Evolutionary conservation across 2,888 invertebrate species (phyloP).

Genomic region (Heliconius hortense): DNA sequence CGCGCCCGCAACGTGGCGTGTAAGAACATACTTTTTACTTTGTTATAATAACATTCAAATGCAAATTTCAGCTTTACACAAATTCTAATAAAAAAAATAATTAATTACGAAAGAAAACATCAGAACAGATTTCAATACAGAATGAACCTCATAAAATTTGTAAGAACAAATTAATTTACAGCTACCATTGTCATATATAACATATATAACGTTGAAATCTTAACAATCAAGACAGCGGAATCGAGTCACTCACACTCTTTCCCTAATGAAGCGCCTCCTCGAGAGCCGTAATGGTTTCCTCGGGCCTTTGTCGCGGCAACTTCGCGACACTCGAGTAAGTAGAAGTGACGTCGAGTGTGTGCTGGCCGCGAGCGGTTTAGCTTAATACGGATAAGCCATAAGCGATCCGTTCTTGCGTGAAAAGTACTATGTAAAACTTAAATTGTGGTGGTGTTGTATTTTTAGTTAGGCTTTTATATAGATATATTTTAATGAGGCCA

Average conservation of each 20-base stretch:
- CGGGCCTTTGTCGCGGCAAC: slow-evolving; percentile 74
- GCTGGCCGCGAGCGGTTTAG: slow-evolving; percentile 44
- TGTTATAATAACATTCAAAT: too few species aligned
- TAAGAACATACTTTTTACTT: too few species aligned
- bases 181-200: slow-evolving; percentile 15
- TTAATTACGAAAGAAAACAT: too few species aligned
- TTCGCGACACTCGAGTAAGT: slow-evolving; percentile 70
- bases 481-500: neutral
- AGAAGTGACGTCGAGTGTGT: slow-evolving; percentile 60
- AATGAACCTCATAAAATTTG: neutral
- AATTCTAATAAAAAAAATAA: too few species aligned
- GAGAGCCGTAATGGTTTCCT: slow-evolving; percentile 78
- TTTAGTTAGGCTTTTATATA: neutral
- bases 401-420: slow-evolving; percentile 26
- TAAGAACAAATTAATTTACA: slow-evolving; percentile 1
- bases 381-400: slow-evolving; percentile 31
- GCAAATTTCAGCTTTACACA: too few species aligned
- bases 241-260: slow-evolving; percentile 46
- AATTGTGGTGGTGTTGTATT: neutral
- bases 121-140: neutral
- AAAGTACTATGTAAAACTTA: slow-evolving; percentile 25
- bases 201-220: slow-evolving; percentile 7
- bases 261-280: slow-evolving; percentile 76
- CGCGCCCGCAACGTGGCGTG: too few species aligned
- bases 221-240: slow-evolving; percentile 23